Conservation (phyloP, 2,797 vertebrate genomes). For the Erithacus rubecula region DNA sequence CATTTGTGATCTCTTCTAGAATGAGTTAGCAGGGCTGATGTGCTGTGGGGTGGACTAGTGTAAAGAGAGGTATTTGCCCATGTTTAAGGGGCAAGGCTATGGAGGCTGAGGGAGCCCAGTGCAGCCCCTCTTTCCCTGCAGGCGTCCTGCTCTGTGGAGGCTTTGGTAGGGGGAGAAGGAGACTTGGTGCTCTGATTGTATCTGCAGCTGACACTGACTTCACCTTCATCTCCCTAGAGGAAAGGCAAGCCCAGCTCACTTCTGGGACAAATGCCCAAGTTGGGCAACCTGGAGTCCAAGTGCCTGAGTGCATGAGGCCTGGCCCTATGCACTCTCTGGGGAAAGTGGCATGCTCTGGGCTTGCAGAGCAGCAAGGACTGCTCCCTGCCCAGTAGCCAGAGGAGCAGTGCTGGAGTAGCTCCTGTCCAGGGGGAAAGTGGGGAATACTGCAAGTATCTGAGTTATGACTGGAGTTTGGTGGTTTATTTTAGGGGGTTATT, state of each 20-base stretch:
- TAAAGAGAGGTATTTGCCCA: not conserved
- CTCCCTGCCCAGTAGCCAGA: not conserved
- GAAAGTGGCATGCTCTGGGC: not conserved
- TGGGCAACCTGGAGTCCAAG: not conserved
- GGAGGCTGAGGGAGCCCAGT: not conserved
- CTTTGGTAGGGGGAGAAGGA: not conserved
- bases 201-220: not conserved
- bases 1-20: not conserved
- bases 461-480: not conserved
- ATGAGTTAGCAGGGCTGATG: not conserved
- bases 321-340: not conserved
- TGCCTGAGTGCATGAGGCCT: not conserved
- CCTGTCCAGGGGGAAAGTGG: not conserved
- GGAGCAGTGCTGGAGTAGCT: not conserved
- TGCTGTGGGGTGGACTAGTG: not conserved
- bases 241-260: not conserved
- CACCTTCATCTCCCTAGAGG: not conserved
- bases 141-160: not conserved
- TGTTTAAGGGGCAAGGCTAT: not conserved
- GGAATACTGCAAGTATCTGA: not conserved
- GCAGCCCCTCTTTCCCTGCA: not conserved
- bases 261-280: not conserved
- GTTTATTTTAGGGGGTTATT: not conserved
- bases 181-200: not conserved
- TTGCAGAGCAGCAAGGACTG: not conserved